Base-by-base conservation (phyloP, 2,797 vertebrate genomes). In the Fringilla coelebs region DNA sequence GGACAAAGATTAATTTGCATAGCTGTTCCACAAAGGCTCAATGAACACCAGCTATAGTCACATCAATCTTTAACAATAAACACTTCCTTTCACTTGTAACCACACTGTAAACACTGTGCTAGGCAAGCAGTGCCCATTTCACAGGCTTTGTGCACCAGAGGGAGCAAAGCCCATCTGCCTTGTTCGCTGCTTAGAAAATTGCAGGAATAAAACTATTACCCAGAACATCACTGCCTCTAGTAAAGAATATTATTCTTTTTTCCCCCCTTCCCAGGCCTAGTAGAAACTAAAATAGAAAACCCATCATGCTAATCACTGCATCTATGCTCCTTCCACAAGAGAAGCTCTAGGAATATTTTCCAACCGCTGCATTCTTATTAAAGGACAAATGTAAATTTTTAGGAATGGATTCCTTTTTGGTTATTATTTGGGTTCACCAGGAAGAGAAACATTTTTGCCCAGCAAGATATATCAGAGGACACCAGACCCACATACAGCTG, bases 21-120 rank as follows among this genome's bases (percentile, higher is more conserved):
- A 57, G 32, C 38, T 84, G 6, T 61, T 70, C 77, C 61, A 63
- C 4, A 10, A 76, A 81, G 38, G 55, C 38, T 91, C 57, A 55
- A 57, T 38, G 57, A 86, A 48, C 26, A 46, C 16, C 55, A 92
- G 55, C 28, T 86, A 49, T 32, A 79, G 49, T 70, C 45, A 41
- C 66, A 88, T 66, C 57, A 77, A 38, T 77, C 83, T 90, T 88
- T 54, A 92, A 68, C 20, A 95, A 60, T 22, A 77, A 93, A 84
- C 26, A 74, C 48, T 61, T 76, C 22, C 54, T 87, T 81, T 85
- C 38, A 76, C 34, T 93, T 87, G 67, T 61, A 81, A 77, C 52
- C 2, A 0, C 7, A 2, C 11, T 61, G 11, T 51, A 66, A 77
- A 65, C 67, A 57, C 22, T 31, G 28, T 3, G 6, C 28, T 61